These are phyloP conservation scores for Bufo gargarizans DNA, from an alignment of 2,113 vertebrate genomes.

Conservation along the genomic window DNA sequence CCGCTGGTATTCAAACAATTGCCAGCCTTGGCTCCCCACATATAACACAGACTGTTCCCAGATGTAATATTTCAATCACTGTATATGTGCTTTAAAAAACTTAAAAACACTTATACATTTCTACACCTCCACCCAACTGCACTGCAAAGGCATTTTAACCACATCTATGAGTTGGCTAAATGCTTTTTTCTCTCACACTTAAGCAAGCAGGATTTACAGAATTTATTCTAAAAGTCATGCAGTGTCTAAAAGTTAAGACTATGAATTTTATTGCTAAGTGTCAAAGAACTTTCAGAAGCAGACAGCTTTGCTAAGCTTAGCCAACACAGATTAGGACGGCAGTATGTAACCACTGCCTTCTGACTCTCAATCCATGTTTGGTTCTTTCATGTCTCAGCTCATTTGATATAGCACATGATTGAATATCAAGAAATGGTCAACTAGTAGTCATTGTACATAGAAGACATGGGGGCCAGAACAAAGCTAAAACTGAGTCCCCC, in stretches of 20 bases:
- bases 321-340: background rate
- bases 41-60: conserved; percentile 48
- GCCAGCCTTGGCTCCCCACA: conserved; percentile 36
- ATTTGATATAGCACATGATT: too few relatives aligned
- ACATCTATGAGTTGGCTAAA: conserved; percentile 36
- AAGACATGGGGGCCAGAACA: too few relatives aligned
- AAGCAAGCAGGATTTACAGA: conserved; percentile 37
- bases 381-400: too few relatives aligned
- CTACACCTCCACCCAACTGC: conserved; percentile 37
- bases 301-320: background rate
- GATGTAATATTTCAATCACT: conserved; percentile 53
- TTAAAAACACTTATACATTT: conserved; percentile 51
- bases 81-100: conserved; percentile 39
- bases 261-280: conserved; percentile 32
- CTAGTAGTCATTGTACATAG: too few relatives aligned
- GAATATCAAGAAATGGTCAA: too few relatives aligned
- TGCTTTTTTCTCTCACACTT: conserved; percentile 26
- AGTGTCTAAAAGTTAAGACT: conserved; percentile 4
- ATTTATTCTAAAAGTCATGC: conserved; percentile 19
- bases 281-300: background rate
- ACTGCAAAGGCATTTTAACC: conserved; percentile 28
- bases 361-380: background rate
- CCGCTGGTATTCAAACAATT: conserved; percentile 44
- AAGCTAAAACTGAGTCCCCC: too few relatives aligned
- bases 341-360: background rate